Conservation (phyloP, 2,888 invertebrate species). For the Xestoiulus laeticollis region DNA sequence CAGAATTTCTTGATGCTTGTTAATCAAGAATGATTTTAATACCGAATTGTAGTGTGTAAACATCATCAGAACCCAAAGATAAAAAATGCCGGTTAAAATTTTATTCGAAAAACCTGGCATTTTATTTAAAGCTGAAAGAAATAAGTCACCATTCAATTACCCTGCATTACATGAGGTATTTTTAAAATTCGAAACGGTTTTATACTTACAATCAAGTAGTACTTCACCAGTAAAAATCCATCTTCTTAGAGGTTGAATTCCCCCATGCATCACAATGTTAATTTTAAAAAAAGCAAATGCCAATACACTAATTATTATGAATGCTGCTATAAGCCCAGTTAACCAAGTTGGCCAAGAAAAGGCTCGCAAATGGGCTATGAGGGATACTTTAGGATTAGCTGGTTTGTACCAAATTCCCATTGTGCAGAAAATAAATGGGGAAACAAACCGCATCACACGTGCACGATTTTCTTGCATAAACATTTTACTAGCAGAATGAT, state of each 20-base stretch:
- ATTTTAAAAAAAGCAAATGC: constrained; percentile 10
- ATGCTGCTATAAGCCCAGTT: too few species aligned
- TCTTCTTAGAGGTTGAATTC: not conserved
- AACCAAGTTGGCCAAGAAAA: not conserved
- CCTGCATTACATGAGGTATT: too few species aligned
- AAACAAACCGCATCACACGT: not conserved
- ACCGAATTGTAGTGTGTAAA: constrained; percentile 2
- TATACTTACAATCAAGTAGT: not conserved
- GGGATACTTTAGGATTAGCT: not conserved
- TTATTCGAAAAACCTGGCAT: not conserved
- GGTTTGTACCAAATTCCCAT: not conserved
- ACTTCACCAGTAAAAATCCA: not conserved
- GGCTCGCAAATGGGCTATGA: not conserved
- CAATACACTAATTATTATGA: not conserved
- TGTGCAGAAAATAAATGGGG: not conserved
- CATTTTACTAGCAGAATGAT: too few species aligned
- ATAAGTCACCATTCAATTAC: too few species aligned
- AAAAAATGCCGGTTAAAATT: not conserved
- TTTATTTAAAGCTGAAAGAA: not conserved
- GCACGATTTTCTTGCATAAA: too few species aligned
- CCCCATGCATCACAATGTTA: not conserved
- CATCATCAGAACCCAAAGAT: constrained; percentile 1
- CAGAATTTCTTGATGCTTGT: not conserved
- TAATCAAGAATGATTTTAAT: not conserved
- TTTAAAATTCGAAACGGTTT: not conserved